A percentile compares a stretch with the other conserved stretches of the same genome.
phyloP scores from a whole-genome alignment of 1,140 invertebrate species.

The Ladona fulva region DNA sequence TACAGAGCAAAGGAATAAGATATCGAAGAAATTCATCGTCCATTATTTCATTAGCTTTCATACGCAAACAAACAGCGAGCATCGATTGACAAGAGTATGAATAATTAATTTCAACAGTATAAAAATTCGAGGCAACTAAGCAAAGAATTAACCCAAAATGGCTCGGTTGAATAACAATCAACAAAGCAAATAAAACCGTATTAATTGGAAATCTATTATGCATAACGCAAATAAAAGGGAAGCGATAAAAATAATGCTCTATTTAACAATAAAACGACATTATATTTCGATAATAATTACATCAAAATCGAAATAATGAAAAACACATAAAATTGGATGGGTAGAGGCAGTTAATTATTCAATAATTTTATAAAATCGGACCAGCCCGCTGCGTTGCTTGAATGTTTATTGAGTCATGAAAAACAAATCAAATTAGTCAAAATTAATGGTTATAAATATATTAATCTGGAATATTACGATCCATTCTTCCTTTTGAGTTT shows the following conservation, averaged over 20 bases:
- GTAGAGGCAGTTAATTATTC: background rate
- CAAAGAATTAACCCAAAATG: background rate
- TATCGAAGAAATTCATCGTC: background rate
- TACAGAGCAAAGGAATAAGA: background rate
- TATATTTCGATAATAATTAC: background rate
- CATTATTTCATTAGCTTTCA: too few species aligned
- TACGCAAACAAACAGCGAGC: too few species aligned
- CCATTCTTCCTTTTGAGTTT: background rate
- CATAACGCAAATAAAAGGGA: background rate
- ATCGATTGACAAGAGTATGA: background rate
- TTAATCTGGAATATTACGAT: background rate
- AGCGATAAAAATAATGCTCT: background rate
- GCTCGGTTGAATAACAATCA: slow-evolving; percentile 1
- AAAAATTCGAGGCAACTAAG: background rate
- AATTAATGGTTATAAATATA: background rate
- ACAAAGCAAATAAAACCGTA: background rate
- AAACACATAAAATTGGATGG: background rate
- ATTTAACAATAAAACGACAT: background rate
- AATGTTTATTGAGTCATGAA: slow-evolving; percentile 3
- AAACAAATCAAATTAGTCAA: background rate
- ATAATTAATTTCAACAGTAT: background rate
- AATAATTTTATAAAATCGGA: background rate
- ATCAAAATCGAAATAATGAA: background rate
- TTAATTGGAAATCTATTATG: slow-evolving; percentile 4
- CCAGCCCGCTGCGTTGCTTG: background rate